Evolutionary conservation across 2,113 vertebrate species (phyloP).

Genomic region (Dipodomys stephensi): DNA sequence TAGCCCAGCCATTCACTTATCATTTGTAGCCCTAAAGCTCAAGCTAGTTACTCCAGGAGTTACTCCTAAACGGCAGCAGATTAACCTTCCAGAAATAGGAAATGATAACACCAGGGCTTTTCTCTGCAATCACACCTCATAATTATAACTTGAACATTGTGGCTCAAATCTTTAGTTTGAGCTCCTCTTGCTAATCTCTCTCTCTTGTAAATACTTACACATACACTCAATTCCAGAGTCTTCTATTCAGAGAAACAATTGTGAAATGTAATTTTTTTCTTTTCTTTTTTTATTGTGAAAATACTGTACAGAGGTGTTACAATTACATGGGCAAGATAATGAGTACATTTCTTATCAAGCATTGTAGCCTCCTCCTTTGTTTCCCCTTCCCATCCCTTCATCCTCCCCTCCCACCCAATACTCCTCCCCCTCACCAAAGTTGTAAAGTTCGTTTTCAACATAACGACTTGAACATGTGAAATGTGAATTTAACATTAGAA

Average conservation of each 20-base stretch:
- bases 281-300: too few species aligned
- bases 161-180: background rate
- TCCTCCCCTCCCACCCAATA: too few species aligned
- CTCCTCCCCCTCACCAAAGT: too few species aligned
- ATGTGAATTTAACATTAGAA: background rate
- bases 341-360: too few species aligned
- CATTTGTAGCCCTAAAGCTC: background rate
- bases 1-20: background rate
- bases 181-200: background rate
- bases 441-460: too few species aligned
- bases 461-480: too few species aligned
- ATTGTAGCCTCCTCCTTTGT: too few species aligned
- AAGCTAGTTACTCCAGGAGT: background rate
- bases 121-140: background rate
- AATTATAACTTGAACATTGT: background rate
- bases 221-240: background rate
- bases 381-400: too few species aligned
- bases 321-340: too few species aligned
- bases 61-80: background rate
- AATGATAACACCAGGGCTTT: background rate
- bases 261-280: too few species aligned
- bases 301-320: too few species aligned
- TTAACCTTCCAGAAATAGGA: background rate
- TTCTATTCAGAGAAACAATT: background rate
- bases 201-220: background rate